phyloP scores from a whole-genome alignment of 2,888 invertebrate genomes.

The Capitulum mitella region DNA sequence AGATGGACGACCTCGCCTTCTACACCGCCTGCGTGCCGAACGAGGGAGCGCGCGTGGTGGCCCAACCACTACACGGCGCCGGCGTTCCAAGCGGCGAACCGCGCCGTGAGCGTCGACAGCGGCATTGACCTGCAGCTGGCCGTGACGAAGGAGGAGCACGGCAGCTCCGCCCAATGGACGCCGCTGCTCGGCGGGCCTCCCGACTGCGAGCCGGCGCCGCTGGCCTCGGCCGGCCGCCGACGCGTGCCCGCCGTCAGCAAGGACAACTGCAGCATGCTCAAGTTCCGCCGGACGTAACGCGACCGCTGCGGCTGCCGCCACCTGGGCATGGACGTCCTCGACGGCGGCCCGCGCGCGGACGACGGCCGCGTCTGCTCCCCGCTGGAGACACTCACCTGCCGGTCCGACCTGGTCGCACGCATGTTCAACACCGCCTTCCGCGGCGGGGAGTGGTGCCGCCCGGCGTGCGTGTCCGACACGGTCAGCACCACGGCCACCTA shows the following conservation, averaged over 20 bases:
- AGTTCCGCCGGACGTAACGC: constrained; percentile 23
- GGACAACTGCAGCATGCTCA: constrained; percentile 27
- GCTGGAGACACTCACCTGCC: background rate
- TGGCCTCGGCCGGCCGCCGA: constrained; percentile 27
- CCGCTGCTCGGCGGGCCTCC: background rate
- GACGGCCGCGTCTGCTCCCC: background rate
- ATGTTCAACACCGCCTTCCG: background rate
- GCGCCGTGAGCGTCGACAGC: background rate
- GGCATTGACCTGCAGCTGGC: background rate
- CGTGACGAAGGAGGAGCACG: background rate
- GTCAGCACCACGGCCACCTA: background rate
- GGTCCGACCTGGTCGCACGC: background rate
- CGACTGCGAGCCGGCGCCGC: background rate
- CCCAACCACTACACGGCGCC: background rate
- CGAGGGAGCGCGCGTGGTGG: background rate
- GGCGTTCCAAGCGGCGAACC: background rate
- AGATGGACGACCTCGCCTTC: no score
- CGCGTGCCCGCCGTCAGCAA: constrained; percentile 20
- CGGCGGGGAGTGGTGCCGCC: background rate
- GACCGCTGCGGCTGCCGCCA: background rate
- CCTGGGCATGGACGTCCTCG: background rate
- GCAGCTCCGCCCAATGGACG: background rate
- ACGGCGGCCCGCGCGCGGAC: background rate
- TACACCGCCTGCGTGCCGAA: no score
- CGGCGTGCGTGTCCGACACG: background rate